Percentiles rank a stretch among this genome's conserved stretches.
These are phyloP conservation scores for Callopanchax toddi DNA, from an alignment of 2,113 vertebrate genomes.

Conservation along the genomic window DNA sequence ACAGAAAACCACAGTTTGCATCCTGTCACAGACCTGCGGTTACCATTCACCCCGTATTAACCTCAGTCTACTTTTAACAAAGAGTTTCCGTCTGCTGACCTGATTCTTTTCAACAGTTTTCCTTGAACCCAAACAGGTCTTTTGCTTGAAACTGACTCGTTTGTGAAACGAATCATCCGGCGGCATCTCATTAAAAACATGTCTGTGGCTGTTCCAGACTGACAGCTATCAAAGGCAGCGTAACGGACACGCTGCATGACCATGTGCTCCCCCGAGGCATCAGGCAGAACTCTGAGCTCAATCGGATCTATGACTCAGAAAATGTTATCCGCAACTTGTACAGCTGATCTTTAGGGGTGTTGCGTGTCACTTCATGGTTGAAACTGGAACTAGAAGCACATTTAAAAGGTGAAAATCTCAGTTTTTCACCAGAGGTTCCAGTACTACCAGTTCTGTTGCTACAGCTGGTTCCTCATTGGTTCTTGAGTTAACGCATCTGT, in stretches of 20 bases:
- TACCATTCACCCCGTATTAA: background rate
- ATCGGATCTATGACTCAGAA: no score
- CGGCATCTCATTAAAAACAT: constrained; percentile 10
- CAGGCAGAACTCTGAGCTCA: background rate
- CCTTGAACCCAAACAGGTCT: background rate
- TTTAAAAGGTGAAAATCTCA: no score
- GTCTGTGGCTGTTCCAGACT: background rate
- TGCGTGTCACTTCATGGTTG: no score
- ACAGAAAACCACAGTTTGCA: constrained; percentile 3
- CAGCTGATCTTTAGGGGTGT: no score
- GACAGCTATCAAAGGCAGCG: background rate
- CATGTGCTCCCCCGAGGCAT: background rate
- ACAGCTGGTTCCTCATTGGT: no score
- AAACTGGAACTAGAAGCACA: no score
- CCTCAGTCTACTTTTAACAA: background rate
- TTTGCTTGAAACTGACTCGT: background rate
- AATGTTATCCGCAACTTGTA: no score
- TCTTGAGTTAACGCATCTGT: no score
- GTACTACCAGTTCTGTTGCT: no score
- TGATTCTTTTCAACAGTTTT: background rate
- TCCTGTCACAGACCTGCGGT: background rate
- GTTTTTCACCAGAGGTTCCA: no score
- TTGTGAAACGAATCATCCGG: background rate
- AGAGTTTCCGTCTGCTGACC: background rate
- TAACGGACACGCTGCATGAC: background rate